Percentiles rank a stretch among this genome's conserved stretches.
Evolutionary conservation across 2,113 vertebrate genomes (phyloP).

Genomic region (Agelaius phoeniceus): DNA sequence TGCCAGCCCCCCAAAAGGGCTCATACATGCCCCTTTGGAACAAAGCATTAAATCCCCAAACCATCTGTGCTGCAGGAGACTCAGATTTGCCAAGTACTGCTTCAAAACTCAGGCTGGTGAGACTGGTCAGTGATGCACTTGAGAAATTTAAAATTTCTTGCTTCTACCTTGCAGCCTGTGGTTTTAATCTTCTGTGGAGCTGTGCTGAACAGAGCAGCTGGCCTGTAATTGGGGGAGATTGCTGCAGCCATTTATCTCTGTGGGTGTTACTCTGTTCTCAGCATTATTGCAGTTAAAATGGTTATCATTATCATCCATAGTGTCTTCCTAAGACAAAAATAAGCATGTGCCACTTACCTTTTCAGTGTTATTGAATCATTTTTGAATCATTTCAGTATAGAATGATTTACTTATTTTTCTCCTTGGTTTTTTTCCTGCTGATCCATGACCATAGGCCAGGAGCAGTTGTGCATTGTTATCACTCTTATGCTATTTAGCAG

Average conservation of each 20-base stretch:
- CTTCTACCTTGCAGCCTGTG: neutral
- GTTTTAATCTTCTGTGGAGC: neutral
- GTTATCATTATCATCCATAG: neutral
- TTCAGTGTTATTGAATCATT: neutral
- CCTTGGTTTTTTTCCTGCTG: accelerated
- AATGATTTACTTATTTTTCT: neutral
- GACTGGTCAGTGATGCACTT: neutral
- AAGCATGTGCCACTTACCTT: neutral
- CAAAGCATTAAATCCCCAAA: neutral
- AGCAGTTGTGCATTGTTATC: neutral
- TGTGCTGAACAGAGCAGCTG: neutral
- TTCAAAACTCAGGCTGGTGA: neutral
- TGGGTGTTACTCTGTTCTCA: neutral
- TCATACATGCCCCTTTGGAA: neutral
- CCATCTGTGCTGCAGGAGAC: neutral
- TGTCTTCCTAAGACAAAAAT: conserved; percentile 1
- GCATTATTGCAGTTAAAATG: neutral
- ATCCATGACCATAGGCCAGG: neutral
- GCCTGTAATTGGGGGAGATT: neutral
- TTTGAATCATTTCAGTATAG: neutral
- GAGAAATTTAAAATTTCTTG: neutral
- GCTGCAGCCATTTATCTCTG: neutral
- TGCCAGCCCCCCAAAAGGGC: neutral
- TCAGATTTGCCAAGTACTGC: neutral
- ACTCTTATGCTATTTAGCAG: neutral